Base-by-base conservation (phyloP, 2,797 vertebrate species). In the Notolabrus celidotus region DNA sequence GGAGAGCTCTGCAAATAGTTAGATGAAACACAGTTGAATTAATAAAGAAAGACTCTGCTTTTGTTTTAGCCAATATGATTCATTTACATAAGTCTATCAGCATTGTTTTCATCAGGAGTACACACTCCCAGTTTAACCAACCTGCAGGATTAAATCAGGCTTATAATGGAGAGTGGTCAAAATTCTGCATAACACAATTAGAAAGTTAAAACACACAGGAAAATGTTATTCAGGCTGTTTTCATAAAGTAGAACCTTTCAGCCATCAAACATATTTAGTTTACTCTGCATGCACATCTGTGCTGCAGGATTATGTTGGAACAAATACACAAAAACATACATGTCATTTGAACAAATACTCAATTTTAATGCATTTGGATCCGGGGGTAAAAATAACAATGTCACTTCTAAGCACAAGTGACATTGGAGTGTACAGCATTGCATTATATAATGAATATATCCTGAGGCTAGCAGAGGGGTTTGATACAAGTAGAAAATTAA, bases 401-500 rank as follows among this genome's bases (percentile, higher is more conserved):
- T 49, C 38, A 1, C 4, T 57, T 65, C 50, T 61, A 45, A 71
- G 53, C 60, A 75, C 60, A 72, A 47, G 39, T 71, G 72, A 70
- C 67, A 63, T 42, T 74, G 54, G 43, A 20, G 51, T 77, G 72
- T 71, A 73, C 45, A 75, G 38, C 66, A 25, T 27, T 54, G 49
- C 45, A 41, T 71, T 74, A 78, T 77, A 64, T 70, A 78, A 78
- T 67, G 41, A 73, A 71, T 53, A 41, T 43, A 46, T 68, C 74
- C 68, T 46, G 20, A 69, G 75, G 82, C 38, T 12, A 75, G 65
- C 16, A n/a, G 27, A 43, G 52, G 36, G 46, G 67, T 81, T 67
- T 75, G 63, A 86, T 63, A 74, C 64, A 79, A 67, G 68, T 71
- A 60, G 45, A 62, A 65, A 63, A 76, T 74, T 16, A 80, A 72